A percentile compares a stretch with the other conserved stretches of the same genome.
phyloP scores from a whole-genome alignment of 2,888 invertebrate genomes.

The Teleogryllus oceanicus region DNA sequence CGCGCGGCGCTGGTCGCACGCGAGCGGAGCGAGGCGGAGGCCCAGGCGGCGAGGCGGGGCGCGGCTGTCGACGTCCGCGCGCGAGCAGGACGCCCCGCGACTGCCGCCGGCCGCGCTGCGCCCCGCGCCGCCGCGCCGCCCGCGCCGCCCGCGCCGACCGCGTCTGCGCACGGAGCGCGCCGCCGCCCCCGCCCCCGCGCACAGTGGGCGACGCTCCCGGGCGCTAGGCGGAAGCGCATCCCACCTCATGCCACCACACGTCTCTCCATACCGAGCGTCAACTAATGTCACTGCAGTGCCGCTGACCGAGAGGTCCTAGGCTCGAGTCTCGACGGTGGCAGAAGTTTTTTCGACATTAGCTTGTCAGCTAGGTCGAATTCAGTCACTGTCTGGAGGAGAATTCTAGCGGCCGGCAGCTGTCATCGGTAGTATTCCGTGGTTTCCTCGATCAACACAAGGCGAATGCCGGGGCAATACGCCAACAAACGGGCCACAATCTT shows the following conservation, averaged over 20 bases:
- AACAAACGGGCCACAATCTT: too few species aligned
- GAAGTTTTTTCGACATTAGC: too few species aligned
- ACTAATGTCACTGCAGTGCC: too few species aligned
- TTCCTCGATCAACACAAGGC: too few species aligned
- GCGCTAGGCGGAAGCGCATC: not conserved
- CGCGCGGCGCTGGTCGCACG: not conserved
- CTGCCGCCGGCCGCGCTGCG: not conserved
- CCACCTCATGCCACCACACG: fast-evolving
- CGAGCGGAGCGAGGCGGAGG: not conserved
- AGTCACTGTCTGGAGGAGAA: too few species aligned
- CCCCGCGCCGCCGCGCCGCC: not conserved
- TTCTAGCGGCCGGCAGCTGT: too few species aligned
- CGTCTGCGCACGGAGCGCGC: not conserved
- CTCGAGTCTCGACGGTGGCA: too few species aligned
- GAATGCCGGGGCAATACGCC: too few species aligned
- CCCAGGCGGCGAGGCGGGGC: not conserved
- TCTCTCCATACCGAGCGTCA: too few species aligned
- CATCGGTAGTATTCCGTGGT: too few species aligned
- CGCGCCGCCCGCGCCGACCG: not conserved
- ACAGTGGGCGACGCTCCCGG: not conserved
- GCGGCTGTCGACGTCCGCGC: not conserved
- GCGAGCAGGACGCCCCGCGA: not conserved
- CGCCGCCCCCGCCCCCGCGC: not conserved
- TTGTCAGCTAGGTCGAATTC: too few species aligned
- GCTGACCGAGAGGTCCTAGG: too few species aligned